Evolutionary conservation across 2,113 vertebrate species (phyloP).

Genomic region (Symphodus melops): DNA sequence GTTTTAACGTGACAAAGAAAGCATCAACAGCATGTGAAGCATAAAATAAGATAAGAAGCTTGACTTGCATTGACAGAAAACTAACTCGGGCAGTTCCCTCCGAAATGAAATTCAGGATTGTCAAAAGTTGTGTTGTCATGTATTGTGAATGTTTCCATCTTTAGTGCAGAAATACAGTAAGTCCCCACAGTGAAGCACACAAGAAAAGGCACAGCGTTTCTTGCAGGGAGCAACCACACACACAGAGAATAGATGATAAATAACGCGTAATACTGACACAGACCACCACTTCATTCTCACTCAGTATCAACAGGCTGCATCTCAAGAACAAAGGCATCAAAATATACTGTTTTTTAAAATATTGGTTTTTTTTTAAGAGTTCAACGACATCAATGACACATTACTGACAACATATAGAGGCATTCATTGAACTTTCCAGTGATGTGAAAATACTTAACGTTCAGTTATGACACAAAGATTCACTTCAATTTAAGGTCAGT

Average conservation of each 20-base stretch:
- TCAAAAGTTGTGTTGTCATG: not conserved
- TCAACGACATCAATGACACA: not conserved
- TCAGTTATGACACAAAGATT: constrained; percentile 29
- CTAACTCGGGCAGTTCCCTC: not conserved
- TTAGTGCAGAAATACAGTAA: not conserved
- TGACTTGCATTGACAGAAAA: constrained; percentile 35
- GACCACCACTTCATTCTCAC: not conserved
- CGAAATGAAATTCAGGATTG: constrained; percentile 14
- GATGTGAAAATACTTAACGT: constrained; percentile 51
- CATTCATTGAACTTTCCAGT: constrained; percentile 26
- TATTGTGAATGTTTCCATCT: not conserved
- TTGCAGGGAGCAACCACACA: not conserved
- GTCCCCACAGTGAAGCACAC: constrained; percentile 28
- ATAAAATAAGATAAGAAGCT: constrained; percentile 16
- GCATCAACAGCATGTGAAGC: constrained; percentile 25
- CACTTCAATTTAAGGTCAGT: not conserved
- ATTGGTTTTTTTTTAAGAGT: not conserved
- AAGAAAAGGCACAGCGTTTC: constrained; percentile 56
- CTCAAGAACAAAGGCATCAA: not conserved
- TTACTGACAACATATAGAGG: constrained; percentile 17
- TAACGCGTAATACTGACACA: constrained; percentile 4
- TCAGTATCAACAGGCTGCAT: constrained; percentile 3
- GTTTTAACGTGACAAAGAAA: constrained; percentile 30
- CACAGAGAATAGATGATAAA: not conserved
- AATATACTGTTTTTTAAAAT: not conserved